These are phyloP conservation scores for Carapus acus DNA, from an alignment of 2,797 vertebrate species.

Conservation along the genomic window DNA sequence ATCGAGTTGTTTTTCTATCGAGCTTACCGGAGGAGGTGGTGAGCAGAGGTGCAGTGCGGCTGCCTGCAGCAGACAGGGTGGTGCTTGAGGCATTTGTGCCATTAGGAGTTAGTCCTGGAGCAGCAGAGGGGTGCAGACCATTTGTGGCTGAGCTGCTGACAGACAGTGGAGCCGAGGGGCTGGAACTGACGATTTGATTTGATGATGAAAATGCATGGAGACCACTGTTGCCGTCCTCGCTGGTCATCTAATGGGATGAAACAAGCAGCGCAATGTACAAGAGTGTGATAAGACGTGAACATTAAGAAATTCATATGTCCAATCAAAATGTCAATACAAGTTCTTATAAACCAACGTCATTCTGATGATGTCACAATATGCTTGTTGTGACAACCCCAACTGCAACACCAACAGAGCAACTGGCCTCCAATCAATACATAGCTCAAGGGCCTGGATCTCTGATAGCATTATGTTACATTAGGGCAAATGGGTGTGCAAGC, in stretches of 20 bases:
- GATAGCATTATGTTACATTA: no score
- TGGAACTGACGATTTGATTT: constrained; percentile 48
- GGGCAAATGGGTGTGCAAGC: no score
- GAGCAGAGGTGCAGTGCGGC: constrained; percentile 78
- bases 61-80: constrained; percentile 61
- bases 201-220: constrained; percentile 67
- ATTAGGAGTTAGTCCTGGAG: constrained; percentile 75
- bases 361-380: no score
- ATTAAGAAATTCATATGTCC: no score
- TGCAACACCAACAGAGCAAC: no score
- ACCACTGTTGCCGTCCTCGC: constrained; percentile 68
- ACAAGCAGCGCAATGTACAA: not conserved
- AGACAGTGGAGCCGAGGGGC: constrained; percentile 30
- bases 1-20: no score
- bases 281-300: no score
- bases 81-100: constrained; percentile 57
- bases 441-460: no score
- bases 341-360: no score
- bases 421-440: no score
- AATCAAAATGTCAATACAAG: no score
- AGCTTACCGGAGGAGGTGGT: constrained; percentile 62
- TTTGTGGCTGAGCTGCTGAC: constrained; percentile 62
- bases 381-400: no score
- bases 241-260: constrained; percentile 67
- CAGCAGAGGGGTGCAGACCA: constrained; percentile 71